These are phyloP conservation scores for Clarias platycephalus DNA, from an alignment of 2,797 vertebrate genomes.

Conservation along the genomic window DNA sequence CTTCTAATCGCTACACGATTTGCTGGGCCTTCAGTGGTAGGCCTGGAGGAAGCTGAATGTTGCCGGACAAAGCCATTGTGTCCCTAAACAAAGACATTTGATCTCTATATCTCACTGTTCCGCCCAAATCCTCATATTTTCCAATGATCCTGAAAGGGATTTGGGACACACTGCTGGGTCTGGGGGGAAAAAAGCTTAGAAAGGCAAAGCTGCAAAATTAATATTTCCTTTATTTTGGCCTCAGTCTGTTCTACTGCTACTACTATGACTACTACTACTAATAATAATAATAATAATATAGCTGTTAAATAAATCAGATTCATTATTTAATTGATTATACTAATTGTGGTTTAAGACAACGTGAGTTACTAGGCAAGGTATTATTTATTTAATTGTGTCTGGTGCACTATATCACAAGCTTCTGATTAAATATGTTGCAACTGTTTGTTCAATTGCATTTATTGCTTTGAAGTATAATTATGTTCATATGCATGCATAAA, in stretches of 20 bases:
- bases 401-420: neutral
- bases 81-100: constrained; percentile 37
- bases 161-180: neutral
- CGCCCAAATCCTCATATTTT: constrained; percentile 17
- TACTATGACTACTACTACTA: neutral
- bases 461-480: neutral
- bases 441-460: neutral
- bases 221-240: neutral
- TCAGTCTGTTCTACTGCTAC: neutral
- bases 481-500: neutral
- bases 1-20: constrained; percentile 28
- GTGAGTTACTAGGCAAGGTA: neutral
- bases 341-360: neutral
- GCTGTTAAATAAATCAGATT: neutral
- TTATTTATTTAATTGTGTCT: neutral
- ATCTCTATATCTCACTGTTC: neutral
- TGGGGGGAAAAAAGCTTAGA: neutral
- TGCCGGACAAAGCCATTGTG: constrained; percentile 29
- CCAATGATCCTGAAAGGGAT: constrained; percentile 6
- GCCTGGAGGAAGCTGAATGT: constrained; percentile 7
- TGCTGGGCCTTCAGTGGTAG: neutral
- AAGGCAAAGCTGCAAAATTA: neutral
- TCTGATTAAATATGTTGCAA: neutral
- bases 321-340: neutral
- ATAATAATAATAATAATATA: neutral